Percentiles rank a stretch among this genome's conserved stretches.
Conservation (phyloP, 1,140 invertebrate species). For the Neelides sp. region DNA sequence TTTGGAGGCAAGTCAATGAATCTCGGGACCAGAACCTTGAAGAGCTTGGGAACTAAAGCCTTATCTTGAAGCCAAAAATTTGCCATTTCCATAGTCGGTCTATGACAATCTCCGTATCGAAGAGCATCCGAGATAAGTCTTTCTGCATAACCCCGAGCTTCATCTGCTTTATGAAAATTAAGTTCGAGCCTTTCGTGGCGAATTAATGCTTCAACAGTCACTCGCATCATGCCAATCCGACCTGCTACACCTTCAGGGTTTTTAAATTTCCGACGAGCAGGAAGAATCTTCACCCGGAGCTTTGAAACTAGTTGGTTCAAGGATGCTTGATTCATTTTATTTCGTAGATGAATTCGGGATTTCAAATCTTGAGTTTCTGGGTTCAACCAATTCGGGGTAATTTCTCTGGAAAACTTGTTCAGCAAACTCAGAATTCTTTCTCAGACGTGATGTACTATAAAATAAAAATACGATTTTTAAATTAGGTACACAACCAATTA, state of each 20-base stretch:
- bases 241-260: slow-evolving; percentile 55
- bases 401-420: background rate
- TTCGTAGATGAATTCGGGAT: background rate
- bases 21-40: slow-evolving; percentile 77
- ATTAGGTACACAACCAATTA: background rate
- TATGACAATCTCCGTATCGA: slow-evolving; percentile 66
- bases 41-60: slow-evolving; percentile 77
- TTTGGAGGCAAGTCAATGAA: slow-evolving; percentile 51
- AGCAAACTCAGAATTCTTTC: background rate
- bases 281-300: slow-evolving; percentile 49
- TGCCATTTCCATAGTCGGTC: slow-evolving; percentile 75
- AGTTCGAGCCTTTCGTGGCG: slow-evolving; percentile 82
- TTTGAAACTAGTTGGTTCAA: slow-evolving; percentile 57
- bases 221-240: slow-evolving; percentile 57
- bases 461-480: background rate
- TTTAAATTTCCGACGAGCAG: slow-evolving; percentile 48
- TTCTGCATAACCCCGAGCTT: slow-evolving; percentile 78
- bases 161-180: slow-evolving; percentile 58
- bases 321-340: slow-evolving; percentile 66
- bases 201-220: slow-evolving; percentile 69
- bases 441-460: background rate
- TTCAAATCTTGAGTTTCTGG: background rate
- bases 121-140: slow-evolving; percentile 76
- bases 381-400: slow-evolving; percentile 1
- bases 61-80: slow-evolving; percentile 81